Conservation (phyloP, 2,888 invertebrate genomes). For the Lasioglossum villosulum region DNA sequence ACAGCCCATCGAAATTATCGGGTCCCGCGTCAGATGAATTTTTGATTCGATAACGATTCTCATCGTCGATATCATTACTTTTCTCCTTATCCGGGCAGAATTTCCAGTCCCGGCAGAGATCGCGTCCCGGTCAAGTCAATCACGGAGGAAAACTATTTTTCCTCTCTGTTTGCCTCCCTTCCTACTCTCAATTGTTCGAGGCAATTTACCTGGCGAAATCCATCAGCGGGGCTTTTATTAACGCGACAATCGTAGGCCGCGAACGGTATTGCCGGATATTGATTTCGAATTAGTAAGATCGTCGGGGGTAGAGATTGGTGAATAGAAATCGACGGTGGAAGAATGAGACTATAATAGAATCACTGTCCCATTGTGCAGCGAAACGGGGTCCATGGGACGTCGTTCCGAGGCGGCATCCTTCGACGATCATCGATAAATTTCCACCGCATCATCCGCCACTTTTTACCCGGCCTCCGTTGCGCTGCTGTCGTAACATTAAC, state of each 20-base stretch:
- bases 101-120: constrained; percentile 47
- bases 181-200: constrained; percentile 58
- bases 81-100: constrained; percentile 25
- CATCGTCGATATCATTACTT: constrained; percentile 51
- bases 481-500: background rate
- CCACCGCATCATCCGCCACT: constrained; percentile 10
- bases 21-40: constrained; percentile 54
- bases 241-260: constrained; percentile 47
- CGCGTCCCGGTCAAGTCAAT: constrained; percentile 66
- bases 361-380: constrained; percentile 36
- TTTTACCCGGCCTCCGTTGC: background rate
- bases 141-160: constrained; percentile 69
- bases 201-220: constrained; percentile 69
- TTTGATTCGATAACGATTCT: constrained; percentile 65
- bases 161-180: constrained; percentile 42
- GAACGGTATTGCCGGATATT: constrained; percentile 77
- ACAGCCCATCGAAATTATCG: constrained; percentile 48
- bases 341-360: constrained; percentile 49
- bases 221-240: constrained; percentile 68
- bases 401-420: constrained; percentile 9
- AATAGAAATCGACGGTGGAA: constrained; percentile 43
- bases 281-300: constrained; percentile 80
- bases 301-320: constrained; percentile 49
- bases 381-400: constrained; percentile 18
- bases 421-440: constrained; percentile 29